Percentiles rank a stretch among this genome's conserved stretches.
Evolutionary conservation across 1,140 invertebrate genomes (phyloP).

Genomic region (Papilio machaon): DNA sequence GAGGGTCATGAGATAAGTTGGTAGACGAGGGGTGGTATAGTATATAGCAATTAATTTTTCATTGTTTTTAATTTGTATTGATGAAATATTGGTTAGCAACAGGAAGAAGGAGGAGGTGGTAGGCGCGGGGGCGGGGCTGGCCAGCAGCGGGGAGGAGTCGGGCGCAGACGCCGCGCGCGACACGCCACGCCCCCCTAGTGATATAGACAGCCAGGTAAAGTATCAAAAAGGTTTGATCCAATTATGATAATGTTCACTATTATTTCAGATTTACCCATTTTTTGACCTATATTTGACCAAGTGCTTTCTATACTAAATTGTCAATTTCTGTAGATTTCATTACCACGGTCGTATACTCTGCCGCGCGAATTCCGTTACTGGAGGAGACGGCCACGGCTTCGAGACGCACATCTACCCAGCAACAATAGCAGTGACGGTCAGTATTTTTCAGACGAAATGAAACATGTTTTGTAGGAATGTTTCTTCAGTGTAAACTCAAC

Average conservation of each 20-base stretch:
- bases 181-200: constrained; percentile 83
- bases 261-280: neutral
- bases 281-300: neutral
- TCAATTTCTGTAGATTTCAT: constrained; percentile 83
- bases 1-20: neutral
- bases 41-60: too few relatives aligned
- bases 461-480: neutral
- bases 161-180: constrained; percentile 61
- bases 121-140: constrained; percentile 51
- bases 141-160: constrained; percentile 71
- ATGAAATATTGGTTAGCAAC: constrained; percentile 46
- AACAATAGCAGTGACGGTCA: constrained; percentile 93
- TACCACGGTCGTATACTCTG: constrained; percentile 91
- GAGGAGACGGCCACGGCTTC: constrained; percentile 80
- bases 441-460: neutral
- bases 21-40: neutral
- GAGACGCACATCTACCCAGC: constrained; percentile 83
- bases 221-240: neutral
- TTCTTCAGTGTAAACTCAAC: neutral
- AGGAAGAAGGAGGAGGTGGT: constrained; percentile 73
- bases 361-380: constrained; percentile 93
- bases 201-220: constrained; percentile 86
- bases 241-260: too few relatives aligned
- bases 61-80: neutral
- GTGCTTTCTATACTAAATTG: too few relatives aligned